Evolutionary conservation across 37 sponge, comb jelly and placozoan species (phyloP), one percentile per base, ranked within the genome.

Genomic region (Halichondria panicea): DNA sequence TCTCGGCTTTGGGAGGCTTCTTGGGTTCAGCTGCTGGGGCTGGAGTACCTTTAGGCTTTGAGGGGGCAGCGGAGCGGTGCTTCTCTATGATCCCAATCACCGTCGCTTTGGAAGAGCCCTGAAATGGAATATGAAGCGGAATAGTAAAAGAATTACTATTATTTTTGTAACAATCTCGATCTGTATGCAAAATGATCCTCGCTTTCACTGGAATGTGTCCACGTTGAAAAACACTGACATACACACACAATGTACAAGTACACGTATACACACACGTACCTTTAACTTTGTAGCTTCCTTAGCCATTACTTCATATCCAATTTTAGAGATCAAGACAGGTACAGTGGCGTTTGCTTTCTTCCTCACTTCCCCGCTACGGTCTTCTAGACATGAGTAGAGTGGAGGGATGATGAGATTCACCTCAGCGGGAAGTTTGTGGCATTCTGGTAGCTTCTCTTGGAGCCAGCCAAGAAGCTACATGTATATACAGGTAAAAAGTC

Each of bases 331-430:
- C 33, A 94, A n/a, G 8, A 70, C 43, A 11, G 88, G 85, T 21
- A 94, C 39, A 1, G 83, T 42, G 1, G 77, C 67, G 74, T 94
- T 88, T 0, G 81, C 80, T 42, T 79, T 79, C 83, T 91, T 91
- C 67, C 83, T 83, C 61, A 94, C 95, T 1, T 91, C 93, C 19
- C 87, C 88, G 70, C 71, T 80, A 9, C 95, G 69, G 74, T 94
- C 95, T 64, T 94, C 95, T 43, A 94, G 78, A 45, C 85, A 81
- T 43, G 81, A 63, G 42, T 62, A 76, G 36, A 94, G 24, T 1
- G 92, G 88, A 4, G 71, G 63, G 4, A 87, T 61, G 36, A 94
- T 63, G 43, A 60, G 55, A 9, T 55, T 38, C 24, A 92, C 37
- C 64, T 92, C 95, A 39, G 76, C 4, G n/a, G 89, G 89, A 0